Conservation (phyloP, 2,797 vertebrate species). For the Sarcoramphus papa region DNA sequence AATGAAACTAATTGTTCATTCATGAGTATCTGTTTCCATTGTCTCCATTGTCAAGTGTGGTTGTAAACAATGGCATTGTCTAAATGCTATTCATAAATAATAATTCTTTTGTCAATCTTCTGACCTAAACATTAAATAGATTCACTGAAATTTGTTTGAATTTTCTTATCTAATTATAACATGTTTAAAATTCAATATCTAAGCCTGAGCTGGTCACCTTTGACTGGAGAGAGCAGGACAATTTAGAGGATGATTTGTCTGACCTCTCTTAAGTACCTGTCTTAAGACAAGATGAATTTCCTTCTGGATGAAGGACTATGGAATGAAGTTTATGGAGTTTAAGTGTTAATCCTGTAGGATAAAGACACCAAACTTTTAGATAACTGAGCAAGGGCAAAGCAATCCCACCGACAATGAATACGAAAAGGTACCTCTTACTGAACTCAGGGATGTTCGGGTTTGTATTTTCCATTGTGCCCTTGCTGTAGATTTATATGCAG, state of each 20-base stretch:
- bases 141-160: not conserved
- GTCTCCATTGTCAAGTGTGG: not conserved
- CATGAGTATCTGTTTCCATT: not conserved
- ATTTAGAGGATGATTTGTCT: not conserved
- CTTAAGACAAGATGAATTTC: not conserved
- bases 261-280: not conserved
- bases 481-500: not conserved
- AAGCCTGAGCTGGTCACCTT: not conserved
- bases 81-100: not conserved
- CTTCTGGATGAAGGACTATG: not conserved
- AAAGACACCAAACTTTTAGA: not conserved
- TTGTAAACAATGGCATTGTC: conserved; percentile 3
- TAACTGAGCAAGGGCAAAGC: not conserved
- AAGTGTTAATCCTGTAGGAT: not conserved
- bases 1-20: not conserved
- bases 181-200: not conserved
- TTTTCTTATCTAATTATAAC: not conserved
- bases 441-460: not conserved
- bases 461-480: not conserved
- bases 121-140: not conserved
- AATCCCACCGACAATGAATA: not conserved
- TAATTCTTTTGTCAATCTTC: not conserved
- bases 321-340: not conserved
- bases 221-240: not conserved
- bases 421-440: not conserved